Evolutionary conservation across 2,888 invertebrate species (phyloP).

Genomic region (Salpingus planirostris): DNA sequence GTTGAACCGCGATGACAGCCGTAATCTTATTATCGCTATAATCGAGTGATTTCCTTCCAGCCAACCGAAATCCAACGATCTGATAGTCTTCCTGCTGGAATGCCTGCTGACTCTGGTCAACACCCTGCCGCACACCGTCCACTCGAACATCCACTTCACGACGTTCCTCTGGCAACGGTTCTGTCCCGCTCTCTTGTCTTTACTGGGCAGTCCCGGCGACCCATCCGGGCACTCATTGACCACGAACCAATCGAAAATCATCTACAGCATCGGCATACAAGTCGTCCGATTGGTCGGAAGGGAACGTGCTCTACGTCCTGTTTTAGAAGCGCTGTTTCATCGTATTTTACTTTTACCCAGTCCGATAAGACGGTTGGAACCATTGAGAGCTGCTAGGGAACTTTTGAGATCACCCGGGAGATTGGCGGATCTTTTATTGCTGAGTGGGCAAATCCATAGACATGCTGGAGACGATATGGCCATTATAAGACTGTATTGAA

Average conservation of each 20-base stretch:
- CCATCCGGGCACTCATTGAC: conserved; percentile 70
- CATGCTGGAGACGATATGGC: conserved; percentile 74
- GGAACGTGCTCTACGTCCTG: conserved; percentile 78
- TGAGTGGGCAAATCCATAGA: conserved; percentile 49
- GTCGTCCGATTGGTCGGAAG: conserved; percentile 81
- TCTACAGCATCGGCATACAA: conserved; percentile 86
- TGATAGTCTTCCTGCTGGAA: conserved; percentile 72
- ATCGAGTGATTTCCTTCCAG: too few relatives aligned
- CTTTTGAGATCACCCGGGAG: conserved; percentile 70
- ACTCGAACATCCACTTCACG: conserved; percentile 76
- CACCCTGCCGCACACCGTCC: conserved; percentile 73
- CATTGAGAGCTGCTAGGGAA: conserved; percentile 74
- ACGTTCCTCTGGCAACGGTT: conserved; percentile 89
- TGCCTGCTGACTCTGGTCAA: conserved; percentile 78
- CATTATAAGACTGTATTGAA: conserved; percentile 59
- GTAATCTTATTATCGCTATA: too few relatives aligned
- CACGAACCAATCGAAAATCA: conserved; percentile 78
- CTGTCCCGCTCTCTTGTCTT: conserved; percentile 80
- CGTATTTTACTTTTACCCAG: conserved; percentile 85
- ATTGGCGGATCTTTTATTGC: conserved; percentile 61
- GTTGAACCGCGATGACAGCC: too few relatives aligned
- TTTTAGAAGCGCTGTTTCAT: conserved; percentile 87
- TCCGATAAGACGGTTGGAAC: conserved; percentile 75
- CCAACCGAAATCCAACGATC: conserved; percentile 52
- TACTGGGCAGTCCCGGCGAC: conserved; percentile 79